Base-by-base conservation (phyloP, 2,113 vertebrate genomes). In the Calyptommatus sinebrachiatus region DNA sequence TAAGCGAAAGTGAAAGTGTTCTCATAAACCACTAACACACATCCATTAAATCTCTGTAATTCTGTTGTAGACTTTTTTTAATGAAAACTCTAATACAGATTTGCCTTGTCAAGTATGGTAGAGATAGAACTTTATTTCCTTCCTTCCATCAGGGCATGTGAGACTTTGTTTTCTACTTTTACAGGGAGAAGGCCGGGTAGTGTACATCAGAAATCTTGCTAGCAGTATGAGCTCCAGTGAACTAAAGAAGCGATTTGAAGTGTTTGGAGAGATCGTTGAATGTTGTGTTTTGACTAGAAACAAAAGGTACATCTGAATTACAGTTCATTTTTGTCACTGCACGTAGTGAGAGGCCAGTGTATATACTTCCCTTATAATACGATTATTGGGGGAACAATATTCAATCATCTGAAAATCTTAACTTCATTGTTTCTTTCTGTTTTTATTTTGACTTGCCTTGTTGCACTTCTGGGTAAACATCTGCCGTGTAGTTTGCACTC, bases 121-220 rank as follows among this genome's bases (percentile, higher is more conserved):
- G 31, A 0, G 0, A 57, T 67, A 28, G 24, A 12, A 78, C 50
- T 16, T 50, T 50, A 3, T 8, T 50, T 50, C 50, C 50, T 50
- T 50, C 53, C 53, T 14, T 57, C 53, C 14, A 18, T 28, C 1
- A 29, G 8, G 67, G 31, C 14, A 10, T 67, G 76, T 85, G 24
- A 86, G 65, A 5, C 1, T 77, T 48, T 26, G 1, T 1, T 69
- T 84, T 89, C 73, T 74, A 86, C 67, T 92, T 87, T 88, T 91
- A 48, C 93, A 99, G 98, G 96, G 97, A 45, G 97, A 99, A 96
- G 97, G 97, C 90, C 97, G 97, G 29, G 94, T 99, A 91, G 97
- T 99, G 81, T 98, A 97, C 83, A 90, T 99, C 90, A 96, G 95
- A 89, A 98, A 99, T 90, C 97, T 99, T 92, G 96, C 97, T 76